Evolutionary conservation across 2,113 vertebrate species (phyloP).

Genomic region (Lamprologus callipterus): DNA sequence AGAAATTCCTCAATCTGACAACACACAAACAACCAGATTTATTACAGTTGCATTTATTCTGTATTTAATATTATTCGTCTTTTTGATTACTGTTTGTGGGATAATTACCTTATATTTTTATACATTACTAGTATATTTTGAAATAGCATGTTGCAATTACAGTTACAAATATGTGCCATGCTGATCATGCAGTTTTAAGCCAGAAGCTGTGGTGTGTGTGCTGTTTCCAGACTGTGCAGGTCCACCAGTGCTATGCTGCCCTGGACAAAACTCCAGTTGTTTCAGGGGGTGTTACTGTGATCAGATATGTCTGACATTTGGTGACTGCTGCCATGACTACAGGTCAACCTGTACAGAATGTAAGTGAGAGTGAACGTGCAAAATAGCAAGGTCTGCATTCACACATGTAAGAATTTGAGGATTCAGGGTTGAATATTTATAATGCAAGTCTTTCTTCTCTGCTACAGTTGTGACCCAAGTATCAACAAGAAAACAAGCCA

Average conservation of each 20-base stretch:
- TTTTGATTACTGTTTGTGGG: neutral
- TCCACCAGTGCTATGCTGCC: slow-evolving; percentile 40
- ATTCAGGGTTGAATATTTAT: neutral
- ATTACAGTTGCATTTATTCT: neutral
- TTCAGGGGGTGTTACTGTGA: slow-evolving; percentile 9
- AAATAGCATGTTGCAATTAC: neutral
- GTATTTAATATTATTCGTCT: neutral
- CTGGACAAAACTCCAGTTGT: neutral
- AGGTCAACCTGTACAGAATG: neutral
- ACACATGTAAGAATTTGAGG: neutral
- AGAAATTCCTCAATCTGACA: neutral
- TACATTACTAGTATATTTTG: neutral
- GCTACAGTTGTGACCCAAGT: neutral
- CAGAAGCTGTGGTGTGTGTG: neutral
- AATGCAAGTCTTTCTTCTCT: neutral
- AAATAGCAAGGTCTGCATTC: neutral
- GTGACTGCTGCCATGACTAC: slow-evolving; percentile 41
- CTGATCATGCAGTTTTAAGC: neutral
- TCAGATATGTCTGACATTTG: rapidly evolving
- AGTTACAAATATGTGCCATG: neutral
- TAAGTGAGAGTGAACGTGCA: neutral
- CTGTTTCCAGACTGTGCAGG: slow-evolving; percentile 30
- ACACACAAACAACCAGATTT: neutral
- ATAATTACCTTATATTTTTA: neutral
- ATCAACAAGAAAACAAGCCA: neutral